Base-by-base conservation (phyloP, 2,797 vertebrate genomes). In the Sebastes steindachneri region DNA sequence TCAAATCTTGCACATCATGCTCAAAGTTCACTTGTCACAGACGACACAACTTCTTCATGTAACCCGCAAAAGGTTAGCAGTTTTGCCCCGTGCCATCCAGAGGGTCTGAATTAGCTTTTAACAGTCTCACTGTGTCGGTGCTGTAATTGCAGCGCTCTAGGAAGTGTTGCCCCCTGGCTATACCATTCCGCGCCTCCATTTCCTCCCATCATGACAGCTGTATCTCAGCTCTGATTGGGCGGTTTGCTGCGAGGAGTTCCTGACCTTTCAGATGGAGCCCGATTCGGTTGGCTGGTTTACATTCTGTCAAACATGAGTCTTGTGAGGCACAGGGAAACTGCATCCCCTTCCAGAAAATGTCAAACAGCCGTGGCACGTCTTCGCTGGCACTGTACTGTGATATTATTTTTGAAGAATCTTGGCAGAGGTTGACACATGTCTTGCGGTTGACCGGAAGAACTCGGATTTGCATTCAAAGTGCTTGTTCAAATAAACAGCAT, bases 251-350 rank as follows among this genome's bases (percentile, higher is more conserved):
- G 77, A 89, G 87, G 82, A 82, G 87, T 90, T 89, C 88, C 80
- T 91, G 93, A 93, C 93, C 93, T 94, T 94, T 93, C 89, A 60
- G 84, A 85, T 79, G 88, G 86, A 87, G 85, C 90, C 83, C 83
- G 92, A 87, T 80, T 79, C 85, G 90, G 93, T 86, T 79, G 94
- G 92, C 87, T 91, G 88, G 76, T 89, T 93, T 92, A 93, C 93
- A 93, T 92, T 91, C 92, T 93, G 93, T 92, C 93, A 93, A 89
- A 94, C 94, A 92, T 3, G 82, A 93, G 71, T 88, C 91, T 79
- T 45, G 83, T 73, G 85, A 91, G 88, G 83, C 87, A 78, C 80
- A 78, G 80, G 54, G 35, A 90, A 92, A 87, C 73, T 31, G 77
- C 71, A 76, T 85, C 68, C 68, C 68, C 77, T 76, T 87, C 82